Conservation (phyloP, 1,140 invertebrate genomes). For the Dendroctonus ponderosae region DNA sequence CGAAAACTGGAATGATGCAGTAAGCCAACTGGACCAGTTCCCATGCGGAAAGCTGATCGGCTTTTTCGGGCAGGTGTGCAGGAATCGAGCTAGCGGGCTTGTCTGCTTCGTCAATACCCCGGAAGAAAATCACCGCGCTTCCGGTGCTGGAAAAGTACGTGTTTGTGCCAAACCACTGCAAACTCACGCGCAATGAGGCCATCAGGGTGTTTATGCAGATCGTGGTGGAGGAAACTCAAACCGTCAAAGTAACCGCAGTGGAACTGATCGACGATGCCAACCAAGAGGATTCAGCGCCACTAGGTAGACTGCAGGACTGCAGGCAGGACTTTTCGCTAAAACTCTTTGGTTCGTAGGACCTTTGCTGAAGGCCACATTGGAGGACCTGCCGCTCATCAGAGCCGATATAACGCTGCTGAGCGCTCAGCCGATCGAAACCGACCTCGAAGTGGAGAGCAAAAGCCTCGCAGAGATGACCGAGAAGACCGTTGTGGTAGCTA, state of each 20-base stretch:
- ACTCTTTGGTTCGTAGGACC: constrained; percentile 48
- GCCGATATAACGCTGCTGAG: constrained; percentile 55
- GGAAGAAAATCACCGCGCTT: constrained; percentile 60
- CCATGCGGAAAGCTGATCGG: background rate
- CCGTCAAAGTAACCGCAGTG: constrained; percentile 69
- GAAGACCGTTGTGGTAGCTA: constrained; percentile 57
- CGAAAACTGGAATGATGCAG: constrained; percentile 19
- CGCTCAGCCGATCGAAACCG: constrained; percentile 54
- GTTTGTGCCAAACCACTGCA: constrained; percentile 69
- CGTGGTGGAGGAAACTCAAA: constrained; percentile 72
- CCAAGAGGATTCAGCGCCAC: constrained; percentile 41
- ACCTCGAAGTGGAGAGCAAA: constrained; percentile 61
- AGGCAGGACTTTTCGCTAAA: background rate
- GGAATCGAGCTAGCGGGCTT: constrained; percentile 83
- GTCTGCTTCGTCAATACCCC: constrained; percentile 74
- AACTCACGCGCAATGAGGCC: constrained; percentile 43
- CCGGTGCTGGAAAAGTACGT: constrained; percentile 72
- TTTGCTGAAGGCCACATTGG: constrained; percentile 57
- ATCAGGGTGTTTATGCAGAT: constrained; percentile 66
- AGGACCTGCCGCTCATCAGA: constrained; percentile 61
- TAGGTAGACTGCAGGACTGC: constrained; percentile 8
- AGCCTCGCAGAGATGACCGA: constrained; percentile 60
- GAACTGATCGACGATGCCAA: constrained; percentile 63
- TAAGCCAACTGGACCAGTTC: constrained; percentile 3
- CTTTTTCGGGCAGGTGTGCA: constrained; percentile 60